Base-by-base conservation (phyloP, 1,140 invertebrate genomes). In the Physella acuta region DNA sequence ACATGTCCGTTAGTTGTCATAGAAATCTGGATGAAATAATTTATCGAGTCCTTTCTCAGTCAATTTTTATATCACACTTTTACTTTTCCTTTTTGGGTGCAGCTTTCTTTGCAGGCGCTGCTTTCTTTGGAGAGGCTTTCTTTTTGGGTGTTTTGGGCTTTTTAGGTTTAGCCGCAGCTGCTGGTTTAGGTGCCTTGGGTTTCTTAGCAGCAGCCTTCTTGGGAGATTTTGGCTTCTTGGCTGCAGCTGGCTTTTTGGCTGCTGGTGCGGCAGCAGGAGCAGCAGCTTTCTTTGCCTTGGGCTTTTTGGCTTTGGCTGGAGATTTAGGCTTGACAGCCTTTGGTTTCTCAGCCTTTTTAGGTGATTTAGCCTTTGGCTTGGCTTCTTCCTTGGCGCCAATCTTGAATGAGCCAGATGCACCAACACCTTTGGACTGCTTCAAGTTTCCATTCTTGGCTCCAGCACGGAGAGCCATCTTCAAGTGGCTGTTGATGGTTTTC, bases 351-450 rank as follows among this genome's bases (percentile, higher is more conserved):
- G 55, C 68, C 30, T 70, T 73, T 53, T 72, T 72, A 11, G 60
- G 49, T 61, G 64, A 55, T n/a, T 62, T 60, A 14, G 58, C 1
- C 56, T 74, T 66, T n/a, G 34, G 16, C 49, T 73, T 61, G 30
- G 62, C 59, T 28, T 70, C 63, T 8, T 67, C 66, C 49, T 68
- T 71, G 14, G 61, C 71, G 8, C 78, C 82, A 28, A 83, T 62
- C 67, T 75, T 75, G 76, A 84, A 84, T 2, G 75, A 78, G 16
- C 81, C 82, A 30, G 78, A 75, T 20, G 82, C 82, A 20, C 81
- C 81, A 17, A 72, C 78, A 60, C 81, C 82, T 39, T 80, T 82
- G 53, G 75, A 70, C 67, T 82, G 79, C 62, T 80, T 78, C 60
- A 82, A 68, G 28, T 66, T 72, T 20, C 79, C 79, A 63, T 63